Base-by-base conservation (phyloP, 2,113 vertebrate genomes). In the Synchiropus splendidus region DNA sequence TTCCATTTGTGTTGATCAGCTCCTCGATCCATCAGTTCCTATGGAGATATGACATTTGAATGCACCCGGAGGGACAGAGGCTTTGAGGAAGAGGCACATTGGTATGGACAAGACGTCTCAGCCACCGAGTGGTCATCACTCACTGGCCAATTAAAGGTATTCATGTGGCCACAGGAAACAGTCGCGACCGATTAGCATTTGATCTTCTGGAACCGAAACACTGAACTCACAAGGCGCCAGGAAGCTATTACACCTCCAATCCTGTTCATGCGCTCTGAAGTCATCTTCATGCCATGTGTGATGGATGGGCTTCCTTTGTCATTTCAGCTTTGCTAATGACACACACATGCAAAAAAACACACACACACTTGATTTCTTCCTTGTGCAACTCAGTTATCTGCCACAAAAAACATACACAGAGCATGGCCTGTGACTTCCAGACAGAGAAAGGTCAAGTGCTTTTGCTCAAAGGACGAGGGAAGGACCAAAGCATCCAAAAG, bases 231-330 rank as follows among this genome's bases (percentile, higher is more conserved):
- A 0, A 45, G 71, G 64, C 57, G 67, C 71, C 75, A 79, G 75
- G 76, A 81, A 74, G 64, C 16, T 41, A 72, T 75, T 75, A 63
- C 64, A 67, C 61, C 67, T 70, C 48, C 58, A 18, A 44, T 50
- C 37, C 46, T 6, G 13, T 12, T 42, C 11, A 9, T 17, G 57
- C 57, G 61, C 49, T 14, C 2, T 65, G 21, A 36, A 42, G 67
- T 58, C 53, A 39, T 64, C 51, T 56, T 57, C 60, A 45, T 48
- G 57, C 42, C 59, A 44, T 2, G n/a, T 45, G 60, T 77, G 75
- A 80, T 75, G 32, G 71, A 82, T 77, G 54, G 50, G 43, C 60
- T 72, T 75, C 73, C 66, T 59, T 21, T 48, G 55, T 74, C 62
- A 56, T 70, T 75, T 68, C 47, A 48, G 16, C 33, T 48, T 49